Percentiles rank a stretch among this genome's conserved stretches.
Evolutionary conservation across 2,797 vertebrate genomes (phyloP).

Genomic region (Platyrinchus mystaceus): DNA sequence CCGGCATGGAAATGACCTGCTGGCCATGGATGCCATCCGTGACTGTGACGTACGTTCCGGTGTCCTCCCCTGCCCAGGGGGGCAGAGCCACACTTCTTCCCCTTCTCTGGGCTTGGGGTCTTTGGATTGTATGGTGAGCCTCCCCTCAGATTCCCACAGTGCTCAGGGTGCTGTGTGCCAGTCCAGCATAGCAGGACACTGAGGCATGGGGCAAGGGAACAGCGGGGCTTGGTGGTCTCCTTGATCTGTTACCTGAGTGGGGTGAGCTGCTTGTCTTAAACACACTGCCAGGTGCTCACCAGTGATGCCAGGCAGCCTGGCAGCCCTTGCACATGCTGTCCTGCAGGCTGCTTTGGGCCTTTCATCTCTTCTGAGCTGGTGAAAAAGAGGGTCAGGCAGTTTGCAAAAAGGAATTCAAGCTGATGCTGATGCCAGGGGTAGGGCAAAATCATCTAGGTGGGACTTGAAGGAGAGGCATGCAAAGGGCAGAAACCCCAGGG

Average conservation of each 20-base stretch:
- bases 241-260: not conserved
- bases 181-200: not conserved
- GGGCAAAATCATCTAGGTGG: not conserved
- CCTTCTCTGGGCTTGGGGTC: not conserved
- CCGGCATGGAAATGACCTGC: slow-evolving; percentile 81
- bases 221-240: not conserved
- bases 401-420: not conserved
- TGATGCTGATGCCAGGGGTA: not conserved
- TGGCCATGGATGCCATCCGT: slow-evolving; percentile 85
- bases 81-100: not conserved
- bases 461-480: not conserved
- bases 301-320: not conserved
- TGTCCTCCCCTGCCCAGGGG: not conserved
- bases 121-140: not conserved
- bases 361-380: not conserved
- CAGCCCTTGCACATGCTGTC: not conserved
- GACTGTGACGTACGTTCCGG: slow-evolving; percentile 79
- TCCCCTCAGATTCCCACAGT: not conserved
- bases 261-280: not conserved
- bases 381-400: not conserved
- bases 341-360: not conserved
- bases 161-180: not conserved
- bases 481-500: not conserved
- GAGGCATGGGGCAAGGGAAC: not conserved
- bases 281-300: not conserved